Evolutionary conservation across 2,888 invertebrate species (phyloP), one percentile per base, ranked within the genome.

Genomic region (Phytoseiulus persimilis): DNA sequence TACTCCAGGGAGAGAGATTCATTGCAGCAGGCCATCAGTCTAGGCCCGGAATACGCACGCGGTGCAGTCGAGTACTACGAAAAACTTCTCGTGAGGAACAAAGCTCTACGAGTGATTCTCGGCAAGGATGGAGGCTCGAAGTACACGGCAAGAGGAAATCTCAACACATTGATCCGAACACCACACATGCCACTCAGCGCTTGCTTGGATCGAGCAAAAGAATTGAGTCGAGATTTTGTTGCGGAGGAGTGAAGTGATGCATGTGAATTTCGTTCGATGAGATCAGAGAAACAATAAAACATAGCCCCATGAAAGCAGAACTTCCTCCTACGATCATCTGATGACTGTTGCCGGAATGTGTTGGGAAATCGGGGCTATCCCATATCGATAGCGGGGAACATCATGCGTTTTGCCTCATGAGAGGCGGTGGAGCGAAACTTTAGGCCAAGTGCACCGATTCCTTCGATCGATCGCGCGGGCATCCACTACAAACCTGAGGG

Each of bases 61-160:
- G 96, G 96, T 89, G 97, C 96, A 2, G 93, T 95, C 46, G 95
- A 95, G 92, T 97, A 94, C 93, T 97, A 96, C 92, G 94, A 94
- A 39, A 96, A 96, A 93, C 92, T 95, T 39, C 92, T 96, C 83
- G 93, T 95, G 91, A 94, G 95, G 92, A 97, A 97, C 92, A 94
- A 95, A 91, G 96, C 96, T 0, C 92, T 96, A 31, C 93, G 95
- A 91, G 93, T 93, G 90, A 92, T 96, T 18, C 93, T 96, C 93
- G 95, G 95, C 0, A 92, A 92, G 32, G 93, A 94, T 89, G 95
- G 95, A 0, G 94, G 94, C 92, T 93, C 92, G 11, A 93, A 94
- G 89, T 96, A 94, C 92, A 95, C 95, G 65, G 94, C 93, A 87
- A 92, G 94, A 90, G 96, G 96, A 18, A 95, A 96, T 93, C 95